Percentiles rank a stretch among this genome's conserved stretches.
Evolutionary conservation across 2,888 invertebrate genomes (phyloP).

Genomic region (Drosophila engyochracea): DNA sequence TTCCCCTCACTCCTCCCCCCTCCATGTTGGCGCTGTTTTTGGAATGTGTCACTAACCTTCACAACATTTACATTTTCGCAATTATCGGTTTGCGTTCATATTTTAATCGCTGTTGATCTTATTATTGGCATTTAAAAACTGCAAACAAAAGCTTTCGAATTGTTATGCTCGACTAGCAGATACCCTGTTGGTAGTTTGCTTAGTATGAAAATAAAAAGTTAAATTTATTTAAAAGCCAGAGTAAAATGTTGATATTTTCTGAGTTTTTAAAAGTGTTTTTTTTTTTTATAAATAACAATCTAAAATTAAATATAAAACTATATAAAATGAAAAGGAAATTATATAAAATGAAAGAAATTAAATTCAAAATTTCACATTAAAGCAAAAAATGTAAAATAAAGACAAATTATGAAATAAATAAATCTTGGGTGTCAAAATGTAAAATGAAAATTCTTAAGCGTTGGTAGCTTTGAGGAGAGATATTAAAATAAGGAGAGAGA

Average conservation of each 20-base stretch:
- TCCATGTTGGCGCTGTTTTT: constrained; percentile 23
- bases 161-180: background rate
- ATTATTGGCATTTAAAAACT: constrained; percentile 26
- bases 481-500: no score
- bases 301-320: no score
- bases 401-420: no score
- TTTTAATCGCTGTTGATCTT: constrained; percentile 24
- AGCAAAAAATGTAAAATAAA: background rate
- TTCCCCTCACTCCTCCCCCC: background rate
- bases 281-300: no score
- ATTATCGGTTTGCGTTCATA: constrained; percentile 16
- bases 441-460: no score
- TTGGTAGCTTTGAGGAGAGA: background rate
- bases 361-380: background rate
- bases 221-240: no score
- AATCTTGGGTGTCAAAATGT: no score
- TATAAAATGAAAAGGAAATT: no score
- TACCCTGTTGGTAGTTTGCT: background rate
- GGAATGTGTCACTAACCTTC: constrained; percentile 66
- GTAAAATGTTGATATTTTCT: no score
- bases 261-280: no score
- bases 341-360: no score
- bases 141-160: background rate
- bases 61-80: constrained; percentile 47
- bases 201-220: background rate